Conservation (phyloP, 2,888 invertebrate species). For the Tridacna gigas region DNA sequence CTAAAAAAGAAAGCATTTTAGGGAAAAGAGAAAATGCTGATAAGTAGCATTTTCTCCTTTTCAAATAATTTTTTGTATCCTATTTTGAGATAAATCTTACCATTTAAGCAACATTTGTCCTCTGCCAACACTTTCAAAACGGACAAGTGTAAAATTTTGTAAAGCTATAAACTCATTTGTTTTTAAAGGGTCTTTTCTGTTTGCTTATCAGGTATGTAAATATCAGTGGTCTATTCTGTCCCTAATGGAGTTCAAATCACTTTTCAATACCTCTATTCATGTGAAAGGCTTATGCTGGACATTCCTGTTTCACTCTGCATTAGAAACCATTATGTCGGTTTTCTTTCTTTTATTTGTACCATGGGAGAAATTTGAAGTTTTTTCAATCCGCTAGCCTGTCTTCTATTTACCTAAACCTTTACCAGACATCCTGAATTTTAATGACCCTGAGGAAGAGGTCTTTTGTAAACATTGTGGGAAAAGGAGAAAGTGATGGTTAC, state of each 20-base stretch:
- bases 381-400: too few species aligned
- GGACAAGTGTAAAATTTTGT: too few species aligned
- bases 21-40: not conserved
- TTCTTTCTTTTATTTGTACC: too few species aligned
- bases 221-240: not conserved
- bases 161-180: too few species aligned
- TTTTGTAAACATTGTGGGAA: too few species aligned
- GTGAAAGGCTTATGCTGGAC: not conserved
- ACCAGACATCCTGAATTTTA: too few species aligned
- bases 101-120: not conserved
- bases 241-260: constrained; percentile 17
- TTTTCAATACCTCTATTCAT: constrained; percentile 7
- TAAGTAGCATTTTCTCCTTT: not conserved
- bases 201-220: not conserved
- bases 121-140: too few species aligned
- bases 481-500: too few species aligned
- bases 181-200: not conserved
- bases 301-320: not conserved
- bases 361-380: too few species aligned
- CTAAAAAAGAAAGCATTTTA: not conserved
- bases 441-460: too few species aligned
- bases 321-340: not conserved
- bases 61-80: not conserved
- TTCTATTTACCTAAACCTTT: too few species aligned
- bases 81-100: not conserved